Evolutionary conservation across 2,113 vertebrate species (phyloP), one percentile per base, ranked within the genome.

Genomic region (Pseudolaguvia tuberculata): DNA sequence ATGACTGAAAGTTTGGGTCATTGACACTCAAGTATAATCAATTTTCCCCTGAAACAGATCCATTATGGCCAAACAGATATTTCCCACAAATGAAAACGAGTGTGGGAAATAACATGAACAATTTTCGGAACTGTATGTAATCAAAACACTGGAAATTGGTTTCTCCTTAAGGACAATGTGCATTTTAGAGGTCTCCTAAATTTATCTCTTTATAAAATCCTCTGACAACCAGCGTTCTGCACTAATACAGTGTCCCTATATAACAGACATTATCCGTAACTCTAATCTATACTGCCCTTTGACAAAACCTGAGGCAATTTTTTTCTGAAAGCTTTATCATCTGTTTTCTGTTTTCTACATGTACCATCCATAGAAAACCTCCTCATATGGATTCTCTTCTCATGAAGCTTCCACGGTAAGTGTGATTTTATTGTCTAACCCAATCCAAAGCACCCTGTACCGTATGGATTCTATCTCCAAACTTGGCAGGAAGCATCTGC

Each of bases 11-110:
- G 59, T 56, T 39, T 55, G 52, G 45, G 70, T 77, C 77, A 74
- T n/a, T 77, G 63, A 77, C 80, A 79, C 73, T 71, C 75, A 70
- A 61, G 51, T 70, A 70, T 70, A 61, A 76, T 76, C 66, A 70
- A 59, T 67, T 76, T 69, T 53, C 65, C 45, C n/a, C 45, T 50
- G 42, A 56, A 70, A 66, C 56, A 76, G 69, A 62, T 21, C 35
- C 21, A 61, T 61, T 50, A 61, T 59, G 15, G 56, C 45, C 66
- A 61, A 76, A 68, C n/a, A 42, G 45, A 69, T 56, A 52, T 52
- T 76, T 52, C 66, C 66, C 74, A 76, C 55, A 70, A 27, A 76
- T 31, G 52, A 48, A 58, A 69, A 25, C 47, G 52, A 51, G 66
- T 62, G 56, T 76, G 66, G 66, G 73, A 67, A 75, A 61, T 59